Base-by-base conservation (phyloP, 2,888 invertebrate genomes). In the Cepaea hortensis region DNA sequence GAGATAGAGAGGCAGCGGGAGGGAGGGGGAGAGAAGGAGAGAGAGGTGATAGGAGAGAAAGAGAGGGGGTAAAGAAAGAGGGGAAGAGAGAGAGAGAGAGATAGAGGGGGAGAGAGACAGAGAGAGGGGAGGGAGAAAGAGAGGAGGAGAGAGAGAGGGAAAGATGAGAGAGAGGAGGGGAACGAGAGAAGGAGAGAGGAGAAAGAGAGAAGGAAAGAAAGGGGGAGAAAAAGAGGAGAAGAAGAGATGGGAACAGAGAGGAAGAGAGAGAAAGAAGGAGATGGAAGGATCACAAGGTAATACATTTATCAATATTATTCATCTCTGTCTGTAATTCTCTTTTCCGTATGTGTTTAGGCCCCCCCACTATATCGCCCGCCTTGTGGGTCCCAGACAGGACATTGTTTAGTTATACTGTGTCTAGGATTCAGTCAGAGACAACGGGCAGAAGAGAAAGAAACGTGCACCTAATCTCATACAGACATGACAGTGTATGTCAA, bases 11-110 rank as follows among this genome's bases (percentile, higher is more conserved):
- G 48, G 65, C 9, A 18, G 75, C 23, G 77, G 46, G 48, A 77
- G 7, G 13, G 48, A 77, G 11, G 46, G 77, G 46, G 35, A 77
- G 77, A 77, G 77, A 77, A 77, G 55, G 77, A 77, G 48, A 23
- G 20, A 77, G 77, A 4, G 20, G 46, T 18, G 65, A 18, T 1
- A 65, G 18, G 65, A 65, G 65, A 65, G 65, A 65, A 2, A 65
- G 65, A 65, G 18, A 65, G 65, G 18, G 35, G 35, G 35, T 35
- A 35, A 1, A 35, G 35, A 35, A 35, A 35, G 0, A 35, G 0
- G 35, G 35, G 35, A 35, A 35, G 35, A 35, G 35, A 73, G 73
- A 73, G 73, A 73, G 72, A 73, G 72, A 20, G 72, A 73, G 48
- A 73, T 3, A 73, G 55, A 18, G 83, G 73, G 73, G 48, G 46